Percentiles rank a stretch among this genome's conserved stretches.
phyloP scores from a whole-genome alignment of 1,140 invertebrate species.

The Lepidurus arcticus region DNA sequence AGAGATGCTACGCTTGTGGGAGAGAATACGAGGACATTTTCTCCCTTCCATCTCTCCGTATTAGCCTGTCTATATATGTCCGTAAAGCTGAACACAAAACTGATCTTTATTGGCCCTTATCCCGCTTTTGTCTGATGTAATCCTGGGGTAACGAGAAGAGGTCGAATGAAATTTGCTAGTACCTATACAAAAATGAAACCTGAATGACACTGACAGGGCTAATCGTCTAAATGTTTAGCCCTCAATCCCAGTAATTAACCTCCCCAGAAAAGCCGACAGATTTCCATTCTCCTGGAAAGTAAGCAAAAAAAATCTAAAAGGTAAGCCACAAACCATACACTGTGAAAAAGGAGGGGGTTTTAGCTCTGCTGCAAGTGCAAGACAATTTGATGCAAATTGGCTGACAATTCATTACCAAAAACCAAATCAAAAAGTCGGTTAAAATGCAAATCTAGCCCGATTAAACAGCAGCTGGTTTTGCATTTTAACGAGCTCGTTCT shows the following conservation, averaged over 20 bases:
- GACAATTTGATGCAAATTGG: not conserved
- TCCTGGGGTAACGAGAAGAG: conserved; percentile 3
- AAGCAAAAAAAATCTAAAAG: not conserved
- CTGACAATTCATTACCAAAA: not conserved
- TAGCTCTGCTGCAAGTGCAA: not conserved
- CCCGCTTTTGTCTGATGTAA: not conserved
- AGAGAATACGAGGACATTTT: conserved; percentile 9
- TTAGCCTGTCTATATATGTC: not conserved
- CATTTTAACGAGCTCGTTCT: not conserved
- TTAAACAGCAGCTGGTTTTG: conserved; percentile 4
- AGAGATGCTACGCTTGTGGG: conserved; percentile 17
- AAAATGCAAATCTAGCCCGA: conserved; percentile 1
- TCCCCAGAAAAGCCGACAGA: not conserved
- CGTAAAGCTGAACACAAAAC: conserved; percentile 12
- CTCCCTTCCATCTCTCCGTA: conserved; percentile 10
- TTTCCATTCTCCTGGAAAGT: not conserved
- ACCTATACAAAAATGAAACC: not conserved
- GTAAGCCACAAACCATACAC: not conserved
- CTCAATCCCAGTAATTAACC: not conserved
- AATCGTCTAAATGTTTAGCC: not conserved
- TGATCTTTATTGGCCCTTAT: conserved; percentile 22
- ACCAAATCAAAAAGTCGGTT: not conserved
- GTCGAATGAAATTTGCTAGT: not conserved
- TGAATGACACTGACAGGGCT: not conserved
- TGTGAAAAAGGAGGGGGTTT: not conserved